These are phyloP conservation scores for Acanthococcus lagerstroemiae DNA, from an alignment of 2,888 invertebrate species.

Conservation along the genomic window DNA sequence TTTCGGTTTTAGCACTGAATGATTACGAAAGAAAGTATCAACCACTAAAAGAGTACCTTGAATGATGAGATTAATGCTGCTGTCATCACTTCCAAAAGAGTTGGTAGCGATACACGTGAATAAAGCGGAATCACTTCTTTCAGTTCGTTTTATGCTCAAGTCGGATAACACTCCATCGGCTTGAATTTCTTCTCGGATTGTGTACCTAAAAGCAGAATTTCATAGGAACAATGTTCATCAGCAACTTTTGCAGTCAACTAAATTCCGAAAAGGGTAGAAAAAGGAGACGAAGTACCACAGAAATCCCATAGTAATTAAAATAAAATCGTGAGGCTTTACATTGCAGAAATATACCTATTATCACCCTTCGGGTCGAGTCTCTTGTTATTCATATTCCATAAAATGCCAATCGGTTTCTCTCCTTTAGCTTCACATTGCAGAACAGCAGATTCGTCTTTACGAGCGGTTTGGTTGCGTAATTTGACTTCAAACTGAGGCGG, in stretches of 20 bases:
- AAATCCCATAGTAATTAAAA: too few relatives aligned
- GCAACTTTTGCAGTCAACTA: neutral
- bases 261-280: neutral
- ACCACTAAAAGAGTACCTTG: conserved; percentile 57
- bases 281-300: neutral
- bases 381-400: conserved; percentile 92
- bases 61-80: conserved; percentile 90
- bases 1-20: neutral
- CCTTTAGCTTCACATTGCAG: conserved; percentile 87
- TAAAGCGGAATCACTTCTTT: conserved; percentile 76
- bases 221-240: neutral
- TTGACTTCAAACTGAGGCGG: conserved; percentile 90
- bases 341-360: conserved; percentile 47
- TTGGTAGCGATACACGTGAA: conserved; percentile 89
- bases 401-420: conserved; percentile 86
- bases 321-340: neutral
- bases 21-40: too few relatives aligned
- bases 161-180: conserved; percentile 80
- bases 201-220: conserved; percentile 43
- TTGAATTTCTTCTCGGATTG: conserved; percentile 65
- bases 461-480: conserved; percentile 79
- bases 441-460: conserved; percentile 81
- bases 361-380: conserved; percentile 81
- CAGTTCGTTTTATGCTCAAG: conserved; percentile 78
- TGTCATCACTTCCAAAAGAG: conserved; percentile 86